Evolutionary conservation across 2,797 vertebrate species (phyloP).

Genomic region (Lagocephalus sceleratus): DNA sequence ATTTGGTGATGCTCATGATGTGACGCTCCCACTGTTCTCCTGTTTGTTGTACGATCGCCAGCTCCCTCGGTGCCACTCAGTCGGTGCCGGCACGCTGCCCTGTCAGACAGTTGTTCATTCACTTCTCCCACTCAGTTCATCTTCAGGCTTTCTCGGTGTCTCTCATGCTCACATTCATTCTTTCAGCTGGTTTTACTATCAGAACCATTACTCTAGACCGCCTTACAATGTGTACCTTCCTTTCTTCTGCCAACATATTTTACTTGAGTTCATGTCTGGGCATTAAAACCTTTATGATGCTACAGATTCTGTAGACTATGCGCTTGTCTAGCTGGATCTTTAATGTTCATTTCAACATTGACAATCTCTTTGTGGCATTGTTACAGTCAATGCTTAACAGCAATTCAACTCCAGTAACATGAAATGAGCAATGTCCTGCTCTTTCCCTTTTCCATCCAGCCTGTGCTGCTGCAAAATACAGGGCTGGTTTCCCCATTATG

Average conservation of each 20-base stretch:
- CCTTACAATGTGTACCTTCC: constrained; percentile 8
- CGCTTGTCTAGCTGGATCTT: background rate
- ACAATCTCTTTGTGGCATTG: constrained; percentile 3
- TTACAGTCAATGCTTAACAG: constrained; percentile 31
- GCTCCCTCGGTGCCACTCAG: constrained; percentile 40
- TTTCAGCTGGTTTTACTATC: constrained; percentile 46
- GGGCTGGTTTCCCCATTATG: constrained; percentile 52
- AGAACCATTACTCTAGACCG: constrained; percentile 10
- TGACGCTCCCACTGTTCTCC: constrained; percentile 9
- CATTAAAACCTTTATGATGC: background rate
- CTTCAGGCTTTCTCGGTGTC: constrained; percentile 18
- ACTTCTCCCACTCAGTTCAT: constrained; percentile 45
- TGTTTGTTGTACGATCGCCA: constrained; percentile 23
- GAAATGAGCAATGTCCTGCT: constrained; percentile 38
- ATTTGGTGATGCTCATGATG: constrained; percentile 31
- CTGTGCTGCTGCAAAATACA: constrained; percentile 15
- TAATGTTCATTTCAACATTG: too few species aligned
- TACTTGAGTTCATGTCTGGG: constrained; percentile 10
- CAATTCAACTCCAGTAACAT: constrained; percentile 43
- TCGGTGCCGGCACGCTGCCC: constrained; percentile 9
- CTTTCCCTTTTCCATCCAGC: constrained; percentile 18
- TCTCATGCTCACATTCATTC: constrained; percentile 3
- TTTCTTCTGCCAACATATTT: constrained; percentile 3
- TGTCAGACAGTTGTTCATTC: constrained; percentile 30
- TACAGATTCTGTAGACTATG: background rate